These are phyloP conservation scores for Oreochromis tanganicae DNA, from an alignment of 2,113 vertebrate species.

Conservation along the genomic window DNA sequence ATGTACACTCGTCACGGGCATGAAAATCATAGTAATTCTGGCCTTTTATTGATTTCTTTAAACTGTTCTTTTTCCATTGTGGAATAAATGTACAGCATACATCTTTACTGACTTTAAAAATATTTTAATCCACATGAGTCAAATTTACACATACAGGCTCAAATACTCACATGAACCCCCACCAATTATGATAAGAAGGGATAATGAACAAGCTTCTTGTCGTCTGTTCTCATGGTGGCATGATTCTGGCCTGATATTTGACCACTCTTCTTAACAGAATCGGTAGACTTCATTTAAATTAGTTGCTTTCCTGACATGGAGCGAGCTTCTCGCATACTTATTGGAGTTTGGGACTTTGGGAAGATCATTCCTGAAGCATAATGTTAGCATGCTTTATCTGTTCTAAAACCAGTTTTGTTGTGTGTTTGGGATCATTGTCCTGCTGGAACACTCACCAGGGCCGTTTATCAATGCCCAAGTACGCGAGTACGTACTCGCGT, in stretches of 20 bases:
- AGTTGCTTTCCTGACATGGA: background rate
- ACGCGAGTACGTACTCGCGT: too few relatives aligned
- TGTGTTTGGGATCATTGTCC: background rate
- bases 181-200: background rate
- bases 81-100: background rate
- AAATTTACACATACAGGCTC: background rate
- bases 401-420: background rate
- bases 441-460: background rate
- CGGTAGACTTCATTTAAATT: background rate
- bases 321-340: background rate
- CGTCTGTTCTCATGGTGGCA: background rate
- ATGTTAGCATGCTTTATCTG: background rate
- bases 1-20: background rate
- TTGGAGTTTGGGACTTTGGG: background rate
- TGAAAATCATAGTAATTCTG: background rate
- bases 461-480: too few relatives aligned
- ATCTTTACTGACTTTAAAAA: background rate
- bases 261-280: background rate
- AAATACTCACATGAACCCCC: background rate
- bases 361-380: background rate
- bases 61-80: background rate
- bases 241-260: background rate
- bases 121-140: too few relatives aligned
- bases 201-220: background rate
- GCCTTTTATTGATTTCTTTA: background rate